These are phyloP conservation scores for Athrips mouffetella DNA, from an alignment of 2,888 invertebrate species.

Conservation along the genomic window DNA sequence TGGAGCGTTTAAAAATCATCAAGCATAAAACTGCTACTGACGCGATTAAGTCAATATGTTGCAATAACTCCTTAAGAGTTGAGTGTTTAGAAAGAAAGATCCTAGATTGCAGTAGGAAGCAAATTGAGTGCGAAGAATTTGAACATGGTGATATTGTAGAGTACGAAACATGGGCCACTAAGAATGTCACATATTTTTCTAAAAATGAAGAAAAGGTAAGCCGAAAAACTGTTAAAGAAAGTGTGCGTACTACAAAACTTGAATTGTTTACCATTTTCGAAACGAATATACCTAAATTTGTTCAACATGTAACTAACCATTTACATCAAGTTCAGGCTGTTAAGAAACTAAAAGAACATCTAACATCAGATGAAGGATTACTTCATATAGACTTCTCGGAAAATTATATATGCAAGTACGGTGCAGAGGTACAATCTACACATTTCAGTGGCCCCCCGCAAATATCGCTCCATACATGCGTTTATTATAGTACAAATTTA, in stretches of 20 bases:
- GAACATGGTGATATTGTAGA: too few relatives aligned
- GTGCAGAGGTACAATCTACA: slow-evolving; percentile 22
- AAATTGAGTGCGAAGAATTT: too few relatives aligned
- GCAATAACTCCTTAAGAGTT: too few relatives aligned
- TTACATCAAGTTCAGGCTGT: slow-evolving; percentile 20
- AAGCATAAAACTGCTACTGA: neutral
- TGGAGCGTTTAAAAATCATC: neutral
- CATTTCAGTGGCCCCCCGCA: slow-evolving; percentile 23
- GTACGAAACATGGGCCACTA: slow-evolving; percentile 21
- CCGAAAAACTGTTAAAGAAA: slow-evolving; percentile 25
- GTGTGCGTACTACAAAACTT: slow-evolving; percentile 17
- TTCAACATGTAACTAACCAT: slow-evolving; percentile 22
- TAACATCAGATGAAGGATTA: neutral
- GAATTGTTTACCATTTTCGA: slow-evolving; percentile 15
- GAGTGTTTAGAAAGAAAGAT: too few relatives aligned
- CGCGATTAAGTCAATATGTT: neutral
- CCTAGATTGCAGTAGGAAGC: too few relatives aligned
- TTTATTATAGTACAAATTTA: slow-evolving; percentile 19
- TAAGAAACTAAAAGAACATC: neutral
- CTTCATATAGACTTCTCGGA: slow-evolving; percentile 24
- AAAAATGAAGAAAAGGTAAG: slow-evolving; percentile 18
- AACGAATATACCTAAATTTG: neutral
- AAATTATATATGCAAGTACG: slow-evolving; percentile 25
- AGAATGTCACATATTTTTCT: slow-evolving; percentile 14
- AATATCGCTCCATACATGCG: slow-evolving; percentile 24